Base-by-base conservation (phyloP, 2,888 invertebrate species). In the Tribolium freemani region DNA sequence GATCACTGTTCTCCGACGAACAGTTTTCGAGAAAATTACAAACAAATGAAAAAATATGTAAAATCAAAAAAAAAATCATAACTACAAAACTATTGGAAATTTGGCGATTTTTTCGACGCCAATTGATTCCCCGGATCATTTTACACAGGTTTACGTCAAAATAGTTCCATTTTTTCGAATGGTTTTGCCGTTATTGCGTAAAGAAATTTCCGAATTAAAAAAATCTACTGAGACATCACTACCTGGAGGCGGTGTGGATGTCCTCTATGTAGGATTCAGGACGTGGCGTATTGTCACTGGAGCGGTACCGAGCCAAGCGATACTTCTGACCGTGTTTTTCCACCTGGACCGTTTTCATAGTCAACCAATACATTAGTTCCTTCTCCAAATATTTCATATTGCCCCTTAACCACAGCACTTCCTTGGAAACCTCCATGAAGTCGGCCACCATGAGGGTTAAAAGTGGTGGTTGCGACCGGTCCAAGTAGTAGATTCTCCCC, bases 211-310 rank as follows among this genome's bases (percentile, higher is more conserved):
- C n/a, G n/a, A n/a, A n/a, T n/a, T n/a, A n/a, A n/a, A n/a, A 58
- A 90, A 88, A 2, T 50, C 57, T 16, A 16, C 16, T 16, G 16
- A 16, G 16, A 16, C 16, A 16, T 16, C 16, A 16, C 26, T 26
- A 26, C 26, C 26, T 26, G 3, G 78, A 80, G 54, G 89, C 88
- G 0, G 91, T 89, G 20, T 86, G 86, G 5, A 84, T 83, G 79
- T 93, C 93, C 85, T 93, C 93, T 64, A 86, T 88, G 85, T 93
- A 94, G 0, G 93, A 93, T 82, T 94, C 93, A 0, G 93, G 93
- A 51, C 93, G 87, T 0, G 93, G 93, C 0, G 92, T 92, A 3
- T 83, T 82, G 31, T 91, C 92, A 0, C 88, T 88, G n/a, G 91
- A 90, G 75, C 88, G 88, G 80, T 91, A 93, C 74, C 91, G 88